A percentile compares a stretch with the other conserved stretches of the same genome.
Conservation (phyloP, 92 coral and sea anemone genomes). For the Muricea muricata region DNA sequence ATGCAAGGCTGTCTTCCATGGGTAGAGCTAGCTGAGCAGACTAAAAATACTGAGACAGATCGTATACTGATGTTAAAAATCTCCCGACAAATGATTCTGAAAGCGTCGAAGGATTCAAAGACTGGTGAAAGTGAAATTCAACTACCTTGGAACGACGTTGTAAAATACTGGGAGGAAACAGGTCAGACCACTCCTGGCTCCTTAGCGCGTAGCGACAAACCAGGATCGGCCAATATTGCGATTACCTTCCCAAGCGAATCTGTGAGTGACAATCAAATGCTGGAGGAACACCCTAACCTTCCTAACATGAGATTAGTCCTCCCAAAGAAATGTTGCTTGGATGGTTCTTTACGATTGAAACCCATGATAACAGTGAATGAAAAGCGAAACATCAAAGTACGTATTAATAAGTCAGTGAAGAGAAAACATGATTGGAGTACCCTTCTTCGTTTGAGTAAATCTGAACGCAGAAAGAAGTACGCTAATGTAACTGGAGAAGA, state of each 20-base stretch:
- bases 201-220: background rate
- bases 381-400: conserved; percentile 18
- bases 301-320: conserved; percentile 12
- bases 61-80: conserved; percentile 19
- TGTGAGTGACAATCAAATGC: background rate
- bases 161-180: conserved; percentile 26
- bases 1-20: conserved; percentile 2
- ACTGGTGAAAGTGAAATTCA: conserved; percentile 26
- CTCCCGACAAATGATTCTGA: conserved; percentile 26
- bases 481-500: background rate
- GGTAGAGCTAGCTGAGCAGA: conserved; percentile 22
- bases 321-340: conserved; percentile 34
- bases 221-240: background rate
- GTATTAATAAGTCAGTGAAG: conserved; percentile 23
- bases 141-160: conserved; percentile 31
- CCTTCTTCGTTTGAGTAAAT: conserved; percentile 18
- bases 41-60: conserved; percentile 1
- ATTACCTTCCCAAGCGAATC: conserved; percentile 17
- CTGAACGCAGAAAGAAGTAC: conserved; percentile 26
- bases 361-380: conserved; percentile 15
- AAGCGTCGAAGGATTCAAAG: background rate
- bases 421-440: conserved; percentile 30
- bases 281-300: background rate
- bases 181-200: conserved; percentile 16
- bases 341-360: conserved; percentile 7